A percentile compares a stretch with the other conserved stretches of the same genome.
Conservation (phyloP, 1,140 invertebrate genomes). For the Camponotus floridanus region DNA sequence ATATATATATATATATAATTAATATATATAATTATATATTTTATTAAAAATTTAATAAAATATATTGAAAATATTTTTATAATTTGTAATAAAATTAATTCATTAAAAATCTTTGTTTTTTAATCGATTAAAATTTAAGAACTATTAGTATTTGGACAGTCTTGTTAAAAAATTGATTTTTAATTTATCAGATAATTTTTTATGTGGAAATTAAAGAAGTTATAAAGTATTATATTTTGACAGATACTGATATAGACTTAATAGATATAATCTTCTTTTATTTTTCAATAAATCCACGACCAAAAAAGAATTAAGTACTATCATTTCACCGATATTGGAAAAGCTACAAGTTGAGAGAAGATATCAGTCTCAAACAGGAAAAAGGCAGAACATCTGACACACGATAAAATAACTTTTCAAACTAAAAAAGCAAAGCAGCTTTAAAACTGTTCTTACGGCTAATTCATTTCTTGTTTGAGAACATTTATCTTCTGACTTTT, state of each 20-base stretch:
- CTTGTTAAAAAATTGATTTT: not conserved
- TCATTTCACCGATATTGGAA: slow-evolving; percentile 18
- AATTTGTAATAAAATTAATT: slow-evolving; percentile 4
- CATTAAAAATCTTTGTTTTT: not conserved
- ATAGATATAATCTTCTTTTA: not conserved
- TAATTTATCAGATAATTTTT: slow-evolving; percentile 19
- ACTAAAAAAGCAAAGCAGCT: not conserved
- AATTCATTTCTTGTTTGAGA: slow-evolving; percentile 31
- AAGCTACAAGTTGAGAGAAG: slow-evolving; percentile 10
- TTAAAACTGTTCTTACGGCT: not conserved
- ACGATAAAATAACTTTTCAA: slow-evolving; percentile 12
- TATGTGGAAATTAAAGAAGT: slow-evolving; percentile 6
- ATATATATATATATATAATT: too few relatives aligned
- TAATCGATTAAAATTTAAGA: not conserved
- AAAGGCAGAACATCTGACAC: slow-evolving; percentile 37
- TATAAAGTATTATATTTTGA: not conserved
- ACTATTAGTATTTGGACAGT: not conserved
- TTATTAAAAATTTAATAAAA: not conserved
- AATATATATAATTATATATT: too few relatives aligned
- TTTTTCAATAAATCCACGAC: slow-evolving; percentile 32
- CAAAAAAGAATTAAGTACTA: slow-evolving; percentile 20
- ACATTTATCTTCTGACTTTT: not conserved
- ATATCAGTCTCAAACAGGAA: slow-evolving; percentile 14
- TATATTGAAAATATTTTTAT: not conserved
- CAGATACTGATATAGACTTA: too few relatives aligned